A percentile compares a stretch with the other conserved stretches of the same genome.
phyloP scores from a whole-genome alignment of 2,797 vertebrate species.

The Sciaenops ocellatus region DNA sequence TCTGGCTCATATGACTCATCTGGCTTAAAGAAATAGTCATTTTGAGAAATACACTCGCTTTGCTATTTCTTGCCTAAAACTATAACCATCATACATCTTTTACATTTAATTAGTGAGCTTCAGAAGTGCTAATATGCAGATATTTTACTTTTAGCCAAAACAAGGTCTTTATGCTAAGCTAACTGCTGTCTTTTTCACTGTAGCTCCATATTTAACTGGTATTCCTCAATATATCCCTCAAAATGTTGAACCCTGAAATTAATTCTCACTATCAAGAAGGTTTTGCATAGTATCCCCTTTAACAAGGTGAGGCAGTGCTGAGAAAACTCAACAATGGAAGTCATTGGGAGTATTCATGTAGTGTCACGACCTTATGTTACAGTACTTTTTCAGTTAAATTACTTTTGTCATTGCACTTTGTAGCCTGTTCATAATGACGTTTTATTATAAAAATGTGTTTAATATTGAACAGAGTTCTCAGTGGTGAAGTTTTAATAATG shows the following conservation, averaged over 20 bases:
- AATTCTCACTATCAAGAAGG: neutral
- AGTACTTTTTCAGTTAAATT: neutral
- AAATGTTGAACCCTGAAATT: neutral
- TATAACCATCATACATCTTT: too few relatives aligned
- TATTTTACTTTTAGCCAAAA: neutral
- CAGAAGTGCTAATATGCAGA: neutral
- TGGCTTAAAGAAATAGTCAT: neutral
- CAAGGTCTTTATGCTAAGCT: neutral
- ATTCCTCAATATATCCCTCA: too few relatives aligned
- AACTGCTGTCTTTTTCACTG: neutral
- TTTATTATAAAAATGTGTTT: neutral
- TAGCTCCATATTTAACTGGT: neutral
- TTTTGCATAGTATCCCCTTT: too few relatives aligned
- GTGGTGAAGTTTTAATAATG: constrained; percentile 13
- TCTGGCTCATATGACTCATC: neutral
- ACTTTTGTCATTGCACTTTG: neutral
- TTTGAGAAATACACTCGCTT: neutral
- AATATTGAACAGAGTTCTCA: neutral
- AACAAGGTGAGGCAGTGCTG: too few relatives aligned
- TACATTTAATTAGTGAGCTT: neutral
- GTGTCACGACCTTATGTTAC: neutral
- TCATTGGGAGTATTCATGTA: neutral
- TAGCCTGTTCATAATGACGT: neutral
- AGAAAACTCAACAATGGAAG: neutral
- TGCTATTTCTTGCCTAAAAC: neutral